Evolutionary conservation across 2,888 invertebrate genomes (phyloP).

Genomic region (Andrena chrysosceles): DNA sequence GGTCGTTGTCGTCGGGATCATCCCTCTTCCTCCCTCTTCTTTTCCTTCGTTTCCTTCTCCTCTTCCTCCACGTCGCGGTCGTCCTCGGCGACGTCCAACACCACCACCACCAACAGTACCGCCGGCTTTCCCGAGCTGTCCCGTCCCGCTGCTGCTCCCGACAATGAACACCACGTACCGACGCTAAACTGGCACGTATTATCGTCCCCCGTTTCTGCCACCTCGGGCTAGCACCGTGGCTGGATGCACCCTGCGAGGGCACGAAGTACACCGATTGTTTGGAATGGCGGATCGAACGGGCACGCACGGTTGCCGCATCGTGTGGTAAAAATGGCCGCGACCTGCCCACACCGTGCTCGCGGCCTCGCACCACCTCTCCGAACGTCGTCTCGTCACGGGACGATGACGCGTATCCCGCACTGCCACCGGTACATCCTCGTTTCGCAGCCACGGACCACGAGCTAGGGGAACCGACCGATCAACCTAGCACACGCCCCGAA

Average conservation of each 20-base stretch:
- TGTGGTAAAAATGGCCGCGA: slow-evolving; percentile 90
- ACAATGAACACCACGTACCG: slow-evolving; percentile 35
- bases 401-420: slow-evolving; percentile 63
- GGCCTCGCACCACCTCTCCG: slow-evolving; percentile 43
- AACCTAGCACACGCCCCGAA: slow-evolving; percentile 76
- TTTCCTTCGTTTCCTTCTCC: slow-evolving; percentile 45
- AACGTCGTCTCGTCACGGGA: slow-evolving; percentile 60
- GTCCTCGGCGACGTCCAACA: slow-evolving; percentile 49
- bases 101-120: slow-evolving; percentile 39
- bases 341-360: slow-evolving; percentile 65
- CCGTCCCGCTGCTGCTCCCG: slow-evolving; percentile 34
- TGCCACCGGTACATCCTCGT: slow-evolving; percentile 59
- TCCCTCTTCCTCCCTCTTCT: slow-evolving; percentile 34
- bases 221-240: slow-evolving; percentile 78
- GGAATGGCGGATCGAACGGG: slow-evolving; percentile 89
- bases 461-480: slow-evolving; percentile 43
- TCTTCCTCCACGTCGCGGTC: slow-evolving; percentile 58
- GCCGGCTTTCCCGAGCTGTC: slow-evolving; percentile 57
- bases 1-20: slow-evolving; percentile 12
- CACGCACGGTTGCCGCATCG: slow-evolving; percentile 91
- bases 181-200: slow-evolving; percentile 54
- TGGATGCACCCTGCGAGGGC: slow-evolving; percentile 87
- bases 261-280: slow-evolving; percentile 88
- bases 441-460: slow-evolving; percentile 47
- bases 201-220: slow-evolving; percentile 52